Evolutionary conservation across 2,797 vertebrate genomes (phyloP).

Genomic region (Gymnothorax javanicus): DNA sequence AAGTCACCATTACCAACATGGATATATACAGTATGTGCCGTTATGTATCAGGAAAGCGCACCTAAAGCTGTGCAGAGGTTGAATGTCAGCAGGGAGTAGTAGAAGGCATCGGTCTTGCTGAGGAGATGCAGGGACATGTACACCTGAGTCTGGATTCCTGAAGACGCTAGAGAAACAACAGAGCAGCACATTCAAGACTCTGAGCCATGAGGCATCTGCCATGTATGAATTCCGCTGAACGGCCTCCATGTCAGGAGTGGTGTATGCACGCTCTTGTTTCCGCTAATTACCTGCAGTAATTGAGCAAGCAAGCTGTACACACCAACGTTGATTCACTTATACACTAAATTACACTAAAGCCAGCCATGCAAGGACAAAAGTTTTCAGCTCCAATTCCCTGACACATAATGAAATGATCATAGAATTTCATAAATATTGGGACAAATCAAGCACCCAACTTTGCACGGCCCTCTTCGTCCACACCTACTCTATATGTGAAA

Average conservation of each 20-base stretch:
- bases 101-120: constrained; percentile 84
- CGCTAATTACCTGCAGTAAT: too few species aligned
- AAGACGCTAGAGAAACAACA: constrained; percentile 54
- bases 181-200: constrained; percentile 25
- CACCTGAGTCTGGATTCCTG: constrained; percentile 69
- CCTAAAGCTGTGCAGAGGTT: constrained; percentile 89
- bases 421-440: too few species aligned
- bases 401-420: too few species aligned
- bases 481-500: constrained; percentile 23
- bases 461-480: not conserved
- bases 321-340: too few species aligned
- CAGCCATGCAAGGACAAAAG: too few species aligned
- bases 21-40: not conserved
- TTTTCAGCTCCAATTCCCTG: too few species aligned
- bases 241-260: too few species aligned
- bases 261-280: too few species aligned
- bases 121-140: constrained; percentile 83
- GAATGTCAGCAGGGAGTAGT: constrained; percentile 84
- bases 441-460: too few species aligned
- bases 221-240: not conserved
- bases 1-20: not conserved
- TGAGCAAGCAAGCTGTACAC: too few species aligned
- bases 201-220: not conserved
- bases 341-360: too few species aligned
- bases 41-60: constrained; percentile 62